Percentiles rank a stretch among this genome's conserved stretches.
phyloP scores from a whole-genome alignment of 2,888 invertebrate species.

The Thumatha senex region DNA sequence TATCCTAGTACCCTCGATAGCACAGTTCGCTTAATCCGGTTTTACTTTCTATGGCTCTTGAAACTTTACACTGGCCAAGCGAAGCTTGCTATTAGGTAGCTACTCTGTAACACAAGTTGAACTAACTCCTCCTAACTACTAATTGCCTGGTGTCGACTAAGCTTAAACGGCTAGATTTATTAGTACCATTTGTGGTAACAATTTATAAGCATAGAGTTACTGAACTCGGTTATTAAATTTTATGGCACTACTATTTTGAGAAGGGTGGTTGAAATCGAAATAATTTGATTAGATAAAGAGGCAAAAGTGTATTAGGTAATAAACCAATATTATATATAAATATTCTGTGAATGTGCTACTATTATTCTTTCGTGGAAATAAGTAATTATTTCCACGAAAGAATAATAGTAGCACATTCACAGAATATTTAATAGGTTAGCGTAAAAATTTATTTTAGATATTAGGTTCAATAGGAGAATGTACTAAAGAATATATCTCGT shows the following conservation, averaged over 20 bases:
- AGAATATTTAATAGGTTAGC: too few relatives aligned
- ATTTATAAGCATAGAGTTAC: constrained; percentile 46
- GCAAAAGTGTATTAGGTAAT: too few relatives aligned
- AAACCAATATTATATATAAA: too few relatives aligned
- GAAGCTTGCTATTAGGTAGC: too few relatives aligned
- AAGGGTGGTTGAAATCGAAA: constrained; percentile 19
- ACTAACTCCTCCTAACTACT: constrained; percentile 43
- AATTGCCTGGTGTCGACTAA: constrained; percentile 52
- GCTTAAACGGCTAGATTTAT: constrained; percentile 62
- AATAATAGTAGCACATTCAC: too few relatives aligned
- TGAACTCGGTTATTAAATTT: constrained; percentile 48
- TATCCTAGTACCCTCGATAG: constrained; percentile 46
- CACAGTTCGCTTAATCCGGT: constrained; percentile 70
- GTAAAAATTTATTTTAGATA: too few relatives aligned
- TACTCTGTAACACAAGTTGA: constrained; percentile 49
- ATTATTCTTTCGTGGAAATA: too few relatives aligned
- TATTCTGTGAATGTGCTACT: too few relatives aligned
- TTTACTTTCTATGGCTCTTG: constrained; percentile 60
- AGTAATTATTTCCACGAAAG: too few relatives aligned
- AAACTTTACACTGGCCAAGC: constrained; percentile 42
- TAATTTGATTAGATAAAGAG: constrained; percentile 19
- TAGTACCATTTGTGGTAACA: constrained; percentile 48
- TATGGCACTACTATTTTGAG: constrained; percentile 28
- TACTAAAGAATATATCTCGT: too few relatives aligned
- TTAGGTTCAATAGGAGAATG: too few relatives aligned